Conservation (phyloP, 2,113 vertebrate species). For the human (Homo sapiens) region GRCh38 chr3:68932001-68932500, state of each 20-base stretch:
- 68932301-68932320: neutral
- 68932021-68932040: neutral
- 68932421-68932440: neutral
- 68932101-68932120: neutral
- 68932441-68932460: neutral
- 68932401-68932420: neutral
- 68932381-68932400: neutral
- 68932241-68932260: neutral
- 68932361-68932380: neutral
- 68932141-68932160: neutral
- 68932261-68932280: neutral
- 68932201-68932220: neutral
- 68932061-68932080: neutral
- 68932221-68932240: neutral
- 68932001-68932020: neutral
- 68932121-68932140: neutral
- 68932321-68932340: neutral
- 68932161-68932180: accelerated
- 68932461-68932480: accelerated
- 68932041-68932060: neutral
- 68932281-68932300: neutral
- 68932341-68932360: neutral
- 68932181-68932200: neutral
- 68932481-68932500: neutral
- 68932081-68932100: neutral